Base-by-base conservation (phyloP, 92 coral and sea anemone genomes). In the Phenganax subtilis region DNA sequence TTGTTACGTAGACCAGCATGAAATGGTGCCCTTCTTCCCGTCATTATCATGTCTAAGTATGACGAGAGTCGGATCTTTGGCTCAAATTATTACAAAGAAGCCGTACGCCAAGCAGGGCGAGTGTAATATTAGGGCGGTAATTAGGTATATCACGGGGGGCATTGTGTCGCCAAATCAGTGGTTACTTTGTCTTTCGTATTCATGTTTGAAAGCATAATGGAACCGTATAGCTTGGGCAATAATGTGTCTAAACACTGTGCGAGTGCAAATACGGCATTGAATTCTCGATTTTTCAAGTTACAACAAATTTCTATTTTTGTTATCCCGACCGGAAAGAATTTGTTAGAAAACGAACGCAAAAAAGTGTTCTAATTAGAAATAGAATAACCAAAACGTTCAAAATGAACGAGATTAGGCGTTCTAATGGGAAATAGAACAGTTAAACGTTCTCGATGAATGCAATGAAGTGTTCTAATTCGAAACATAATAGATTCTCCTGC, bases 101-200 rank as follows among this genome's bases (percentile, higher is more conserved):
- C 81, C 81, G 81, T 76, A 57, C 56, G 52, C 57, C 81, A 57
- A 73, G 15, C 64, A 76, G 28, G 64, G 67, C 10, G 9, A 25
- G 69, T 61, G 10, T 53, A 76, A 57, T 76, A 76, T 76, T 9
- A 57, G 55, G 53, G 81, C 81, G 81, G 81, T 64, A 76, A 76
- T 76, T 76, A 56, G 55, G n/a, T 51, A 20, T 76, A 30, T 76
- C 70, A 57, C 69, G 69, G 81, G 81, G 81, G 70, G 81, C 71
- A 8, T 76, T 76, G 81, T 76, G 6, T n/a, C 12, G 59, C 52
- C 57, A 76, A 37, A 76, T 76, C 57, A 57, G 81, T 76, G 81
- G 81, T 76, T 60, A 59, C 81, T 57, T 76, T 76, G 52, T 11
- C 53, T 30, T 28, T 14, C 53, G 81, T 69, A 60, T 76, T 76